A percentile compares a stretch with the other conserved stretches of the same genome.
phyloP scores from a whole-genome alignment of 2,113 vertebrate genomes.

The Procavia capensis region DNA sequence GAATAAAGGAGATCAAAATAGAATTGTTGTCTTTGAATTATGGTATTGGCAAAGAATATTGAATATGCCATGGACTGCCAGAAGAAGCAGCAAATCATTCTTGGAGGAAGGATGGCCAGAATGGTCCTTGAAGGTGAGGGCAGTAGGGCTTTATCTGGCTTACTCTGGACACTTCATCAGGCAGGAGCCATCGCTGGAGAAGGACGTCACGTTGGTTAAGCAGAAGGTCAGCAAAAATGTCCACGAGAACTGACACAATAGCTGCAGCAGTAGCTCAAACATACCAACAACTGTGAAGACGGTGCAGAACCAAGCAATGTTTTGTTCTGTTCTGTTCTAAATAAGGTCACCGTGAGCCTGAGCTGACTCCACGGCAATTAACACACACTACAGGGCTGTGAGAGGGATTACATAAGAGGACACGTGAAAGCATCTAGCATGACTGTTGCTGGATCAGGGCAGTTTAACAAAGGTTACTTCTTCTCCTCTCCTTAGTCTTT shows the following conservation, averaged over 20 bases:
- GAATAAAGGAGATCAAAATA: background rate
- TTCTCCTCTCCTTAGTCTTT: background rate
- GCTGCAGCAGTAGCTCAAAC: background rate
- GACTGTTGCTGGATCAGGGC: background rate
- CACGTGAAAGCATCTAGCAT: fast-evolving
- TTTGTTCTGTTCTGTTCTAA: background rate
- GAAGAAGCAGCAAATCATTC: background rate
- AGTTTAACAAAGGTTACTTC: background rate
- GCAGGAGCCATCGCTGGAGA: background rate
- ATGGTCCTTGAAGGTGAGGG: background rate
- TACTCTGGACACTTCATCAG: background rate
- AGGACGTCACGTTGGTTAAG: background rate
- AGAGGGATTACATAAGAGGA: background rate
- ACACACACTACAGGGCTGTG: background rate
- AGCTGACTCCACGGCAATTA: background rate
- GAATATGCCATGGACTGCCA: background rate
- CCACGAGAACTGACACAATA: background rate
- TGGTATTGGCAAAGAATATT: background rate
- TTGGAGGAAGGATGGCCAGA: background rate
- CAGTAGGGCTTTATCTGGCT: background rate
- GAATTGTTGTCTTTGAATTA: background rate
- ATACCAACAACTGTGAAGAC: background rate
- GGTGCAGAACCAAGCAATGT: background rate
- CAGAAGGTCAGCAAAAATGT: background rate
- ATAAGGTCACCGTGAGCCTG: background rate